phyloP scores from a whole-genome alignment of 2,888 invertebrate genomes.

The Zhengitettix transpicula region DNA sequence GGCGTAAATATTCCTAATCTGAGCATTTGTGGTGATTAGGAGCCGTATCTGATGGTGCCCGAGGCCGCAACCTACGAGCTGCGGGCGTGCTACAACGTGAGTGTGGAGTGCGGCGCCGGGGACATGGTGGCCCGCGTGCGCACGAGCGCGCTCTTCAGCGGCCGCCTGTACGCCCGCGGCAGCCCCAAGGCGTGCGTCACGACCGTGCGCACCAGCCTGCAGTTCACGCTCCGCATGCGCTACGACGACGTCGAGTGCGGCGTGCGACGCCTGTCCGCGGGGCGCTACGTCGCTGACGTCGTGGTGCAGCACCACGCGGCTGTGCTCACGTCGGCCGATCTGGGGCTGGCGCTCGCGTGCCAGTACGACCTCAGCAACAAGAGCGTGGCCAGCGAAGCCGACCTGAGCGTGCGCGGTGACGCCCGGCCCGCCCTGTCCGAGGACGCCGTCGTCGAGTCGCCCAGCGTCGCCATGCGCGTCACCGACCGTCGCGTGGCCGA shows the following conservation, averaged over 20 bases:
- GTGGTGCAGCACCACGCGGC: slow-evolving; percentile 92
- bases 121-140: slow-evolving; percentile 88
- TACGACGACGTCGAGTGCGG: slow-evolving; percentile 87
- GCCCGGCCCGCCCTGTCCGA: slow-evolving; percentile 73
- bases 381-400: slow-evolving; percentile 83
- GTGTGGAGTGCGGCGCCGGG: slow-evolving; percentile 78
- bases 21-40: slow-evolving; percentile 28
- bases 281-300: slow-evolving; percentile 78
- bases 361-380: slow-evolving; percentile 89
- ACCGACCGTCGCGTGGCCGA: slow-evolving; percentile 71
- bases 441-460: slow-evolving; percentile 84
- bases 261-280: slow-evolving; percentile 74
- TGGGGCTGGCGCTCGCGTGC: slow-evolving; percentile 83
- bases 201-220: slow-evolving; percentile 72
- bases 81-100: slow-evolving; percentile 86
- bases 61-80: slow-evolving; percentile 85
- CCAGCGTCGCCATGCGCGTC: slow-evolving; percentile 87
- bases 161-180: slow-evolving; percentile 88
- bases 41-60: slow-evolving; percentile 77
- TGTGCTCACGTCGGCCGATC: slow-evolving; percentile 85
- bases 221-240: slow-evolving; percentile 82
- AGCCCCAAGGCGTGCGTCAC: slow-evolving; percentile 84
- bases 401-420: slow-evolving; percentile 76
- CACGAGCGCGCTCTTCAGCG: slow-evolving; percentile 82
- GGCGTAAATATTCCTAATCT: too few relatives aligned